Conservation (phyloP, 2,113 vertebrate species). For the Columba livia region DNA sequence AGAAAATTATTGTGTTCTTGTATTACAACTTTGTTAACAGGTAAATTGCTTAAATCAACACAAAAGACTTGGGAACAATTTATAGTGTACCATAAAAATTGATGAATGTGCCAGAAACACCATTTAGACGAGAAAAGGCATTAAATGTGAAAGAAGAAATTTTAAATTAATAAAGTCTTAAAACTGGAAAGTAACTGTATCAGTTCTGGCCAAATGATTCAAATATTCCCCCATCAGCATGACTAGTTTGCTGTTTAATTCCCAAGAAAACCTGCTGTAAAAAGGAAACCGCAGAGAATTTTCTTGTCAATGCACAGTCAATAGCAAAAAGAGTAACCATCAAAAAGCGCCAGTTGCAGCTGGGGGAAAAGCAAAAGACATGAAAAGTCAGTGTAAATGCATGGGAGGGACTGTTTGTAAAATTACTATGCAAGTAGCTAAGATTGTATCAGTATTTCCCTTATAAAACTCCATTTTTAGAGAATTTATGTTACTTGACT, state of each 20-base stretch:
- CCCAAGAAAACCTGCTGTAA: neutral
- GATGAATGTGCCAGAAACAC: neutral
- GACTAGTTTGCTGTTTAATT: neutral
- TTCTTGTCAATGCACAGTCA: neutral
- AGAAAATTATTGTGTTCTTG: neutral
- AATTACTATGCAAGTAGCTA: neutral
- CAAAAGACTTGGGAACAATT: neutral
- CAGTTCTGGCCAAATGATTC: neutral
- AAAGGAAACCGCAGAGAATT: neutral
- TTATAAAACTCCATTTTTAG: constrained; percentile 1
- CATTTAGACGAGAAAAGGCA: neutral
- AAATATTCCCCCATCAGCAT: neutral
- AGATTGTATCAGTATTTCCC: constrained; percentile 9
- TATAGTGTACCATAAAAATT: neutral
- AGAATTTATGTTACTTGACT: constrained; percentile 27
- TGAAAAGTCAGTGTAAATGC: neutral
- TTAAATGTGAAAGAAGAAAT: neutral
- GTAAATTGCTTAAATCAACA: neutral
- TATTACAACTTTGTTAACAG: neutral
- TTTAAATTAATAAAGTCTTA: neutral
- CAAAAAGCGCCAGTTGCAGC: neutral
- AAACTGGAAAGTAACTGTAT: neutral
- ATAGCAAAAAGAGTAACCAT: neutral
- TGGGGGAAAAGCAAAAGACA: neutral
- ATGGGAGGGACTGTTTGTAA: neutral